Evolutionary conservation across 92 coral and sea anemone genomes (phyloP).

Genomic region (Plumapathes pennacea): DNA sequence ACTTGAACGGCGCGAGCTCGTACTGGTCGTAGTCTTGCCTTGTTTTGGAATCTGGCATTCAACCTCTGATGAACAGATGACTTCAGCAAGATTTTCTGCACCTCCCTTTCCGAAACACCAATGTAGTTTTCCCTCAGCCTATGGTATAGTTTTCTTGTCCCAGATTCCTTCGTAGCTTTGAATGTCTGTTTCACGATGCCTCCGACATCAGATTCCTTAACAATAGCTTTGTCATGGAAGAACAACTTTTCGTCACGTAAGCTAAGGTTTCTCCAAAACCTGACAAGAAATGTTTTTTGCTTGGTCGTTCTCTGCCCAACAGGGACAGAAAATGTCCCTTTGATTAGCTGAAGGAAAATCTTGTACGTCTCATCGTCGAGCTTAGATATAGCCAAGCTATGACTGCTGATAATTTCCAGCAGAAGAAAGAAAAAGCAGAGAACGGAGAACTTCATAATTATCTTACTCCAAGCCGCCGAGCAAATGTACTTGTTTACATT

Average conservation of each 20-base stretch:
- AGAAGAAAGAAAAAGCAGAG: too few relatives aligned
- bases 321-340: too few relatives aligned
- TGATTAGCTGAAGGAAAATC: too few relatives aligned
- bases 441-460: too few relatives aligned
- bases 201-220: slow-evolving; percentile 6
- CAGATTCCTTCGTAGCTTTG: slow-evolving; percentile 23
- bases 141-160: slow-evolving; percentile 24
- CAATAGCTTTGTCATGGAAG: slow-evolving; percentile 6
- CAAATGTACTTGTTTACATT: too few relatives aligned
- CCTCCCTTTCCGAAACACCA: slow-evolving; percentile 20
- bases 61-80: slow-evolving; percentile 10
- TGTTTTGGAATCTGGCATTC: slow-evolving; percentile 19
- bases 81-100: slow-evolving; percentile 9
- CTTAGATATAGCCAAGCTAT: too few relatives aligned
- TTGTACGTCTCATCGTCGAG: too few relatives aligned
- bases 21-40: slow-evolving; percentile 42
- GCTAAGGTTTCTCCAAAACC: slow-evolving; percentile 26
- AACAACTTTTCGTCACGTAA: slow-evolving; percentile 4
- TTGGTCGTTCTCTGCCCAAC: slow-evolving; percentile 12
- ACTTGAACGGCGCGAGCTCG: slow-evolving; percentile 22
- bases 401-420: too few relatives aligned
- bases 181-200: slow-evolving; percentile 11
- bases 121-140: slow-evolving; percentile 17
- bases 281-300: slow-evolving; percentile 14
- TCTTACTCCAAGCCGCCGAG: too few relatives aligned